These are phyloP conservation scores for Sinhomidia bicolor DNA, from an alignment of 2,888 invertebrate genomes.

Conservation along the genomic window DNA sequence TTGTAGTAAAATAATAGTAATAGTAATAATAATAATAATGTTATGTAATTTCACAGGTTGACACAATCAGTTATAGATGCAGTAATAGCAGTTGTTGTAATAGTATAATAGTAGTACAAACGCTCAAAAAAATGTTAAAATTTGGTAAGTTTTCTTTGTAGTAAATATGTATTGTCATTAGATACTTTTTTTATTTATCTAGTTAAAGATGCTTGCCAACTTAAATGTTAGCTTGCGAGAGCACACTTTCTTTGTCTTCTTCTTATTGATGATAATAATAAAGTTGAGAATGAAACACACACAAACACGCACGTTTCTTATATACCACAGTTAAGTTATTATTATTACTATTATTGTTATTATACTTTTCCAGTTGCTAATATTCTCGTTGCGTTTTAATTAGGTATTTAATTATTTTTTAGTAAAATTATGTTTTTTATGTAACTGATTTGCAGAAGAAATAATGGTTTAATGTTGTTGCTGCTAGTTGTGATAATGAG, in stretches of 20 bases:
- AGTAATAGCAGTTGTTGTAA: constrained; percentile 2
- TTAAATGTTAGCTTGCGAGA: constrained; percentile 20
- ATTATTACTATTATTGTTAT: too few relatives aligned
- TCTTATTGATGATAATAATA: background rate
- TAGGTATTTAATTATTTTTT: too few relatives aligned
- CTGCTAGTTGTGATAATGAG: background rate
- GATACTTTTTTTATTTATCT: constrained; percentile 1
- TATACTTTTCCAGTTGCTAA: constrained; percentile 12
- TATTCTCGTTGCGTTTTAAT: too few relatives aligned
- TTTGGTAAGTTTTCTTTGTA: background rate
- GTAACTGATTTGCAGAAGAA: background rate
- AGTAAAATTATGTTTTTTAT: too few relatives aligned
- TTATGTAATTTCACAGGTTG: constrained; percentile 72
- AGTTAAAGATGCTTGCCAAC: constrained; percentile 38
- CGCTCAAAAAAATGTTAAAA: background rate
- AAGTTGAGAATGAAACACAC: background rate
- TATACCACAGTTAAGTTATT: background rate
- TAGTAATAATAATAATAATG: constrained; percentile 26
- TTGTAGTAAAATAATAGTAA: background rate
- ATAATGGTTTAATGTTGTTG: background rate
- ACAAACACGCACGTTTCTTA: background rate
- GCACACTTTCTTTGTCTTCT: constrained; percentile 34
- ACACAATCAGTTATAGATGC: constrained; percentile 63
- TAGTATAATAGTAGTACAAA: constrained; percentile 23
- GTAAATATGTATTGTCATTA: constrained; percentile 62